These are phyloP conservation scores for Xerus rutilus DNA, from an alignment of 2,797 vertebrate genomes.

Conservation along the genomic window DNA sequence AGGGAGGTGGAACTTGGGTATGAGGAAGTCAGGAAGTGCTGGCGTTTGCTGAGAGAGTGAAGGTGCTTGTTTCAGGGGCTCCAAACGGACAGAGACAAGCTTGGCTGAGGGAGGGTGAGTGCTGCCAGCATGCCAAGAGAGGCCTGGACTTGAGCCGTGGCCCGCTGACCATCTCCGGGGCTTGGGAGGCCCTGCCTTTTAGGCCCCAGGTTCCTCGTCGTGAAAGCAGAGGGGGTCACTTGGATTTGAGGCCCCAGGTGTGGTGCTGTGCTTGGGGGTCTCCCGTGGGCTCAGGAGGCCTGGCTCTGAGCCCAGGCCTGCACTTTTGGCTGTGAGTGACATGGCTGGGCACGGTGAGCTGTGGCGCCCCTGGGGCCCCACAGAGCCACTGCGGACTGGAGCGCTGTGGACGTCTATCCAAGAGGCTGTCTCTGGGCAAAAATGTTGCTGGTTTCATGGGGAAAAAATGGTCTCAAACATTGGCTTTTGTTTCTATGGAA, in stretches of 20 bases:
- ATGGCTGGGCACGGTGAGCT: fast-evolving
- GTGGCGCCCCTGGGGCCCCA: not conserved
- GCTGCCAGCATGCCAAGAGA: not conserved
- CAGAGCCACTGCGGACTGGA: not conserved
- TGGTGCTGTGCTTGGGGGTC: not conserved
- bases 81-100: not conserved
- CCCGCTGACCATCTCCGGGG: not conserved
- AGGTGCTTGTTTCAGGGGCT: not conserved
- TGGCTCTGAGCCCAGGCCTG: no score
- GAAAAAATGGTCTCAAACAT: constrained; percentile 43
- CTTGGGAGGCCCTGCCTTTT: fast-evolving
- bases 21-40: not conserved
- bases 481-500: constrained; percentile 81
- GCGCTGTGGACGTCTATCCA: not conserved
- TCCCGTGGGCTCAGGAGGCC: no score
- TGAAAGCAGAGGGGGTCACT: not conserved
- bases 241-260: not conserved
- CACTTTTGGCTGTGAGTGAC: no score
- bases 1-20: not conserved
- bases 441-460: constrained; percentile 47
- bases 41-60: not conserved
- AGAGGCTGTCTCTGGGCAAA: constrained; percentile 57
- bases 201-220: not conserved
- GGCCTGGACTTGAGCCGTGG: not conserved
- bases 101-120: not conserved